These are phyloP conservation scores for Ophthalmolycus amberensis DNA, from an alignment of 2,113 vertebrate species.

Conservation along the genomic window DNA sequence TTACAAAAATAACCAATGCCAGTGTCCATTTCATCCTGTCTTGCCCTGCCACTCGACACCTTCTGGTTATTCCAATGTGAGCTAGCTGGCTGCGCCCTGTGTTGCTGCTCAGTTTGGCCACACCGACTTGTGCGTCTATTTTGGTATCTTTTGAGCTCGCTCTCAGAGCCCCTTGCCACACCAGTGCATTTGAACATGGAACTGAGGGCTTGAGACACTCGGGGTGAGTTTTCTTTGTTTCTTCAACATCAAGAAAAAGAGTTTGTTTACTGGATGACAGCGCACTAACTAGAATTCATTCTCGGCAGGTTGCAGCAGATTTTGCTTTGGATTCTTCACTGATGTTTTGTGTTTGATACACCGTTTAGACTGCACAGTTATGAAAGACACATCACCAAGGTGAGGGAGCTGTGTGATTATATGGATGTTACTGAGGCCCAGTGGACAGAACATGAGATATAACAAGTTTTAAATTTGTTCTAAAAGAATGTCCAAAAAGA, in stretches of 20 bases:
- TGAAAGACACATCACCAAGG: constrained; percentile 70
- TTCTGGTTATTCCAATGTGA: constrained; percentile 84
- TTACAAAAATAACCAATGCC: constrained; percentile 95
- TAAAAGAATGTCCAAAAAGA: neutral
- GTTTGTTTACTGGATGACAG: neutral
- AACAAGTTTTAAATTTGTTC: neutral
- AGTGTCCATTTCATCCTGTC: constrained; percentile 89
- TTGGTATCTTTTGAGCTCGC: constrained; percentile 83
- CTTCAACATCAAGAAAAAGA: neutral
- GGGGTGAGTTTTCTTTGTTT: constrained; percentile 63
- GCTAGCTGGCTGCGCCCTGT: constrained; percentile 82
- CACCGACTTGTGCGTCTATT: constrained; percentile 84
- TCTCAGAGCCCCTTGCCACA: constrained; percentile 59
- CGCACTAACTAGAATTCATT: constrained; percentile 18
- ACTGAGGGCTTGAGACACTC: constrained; percentile 66
- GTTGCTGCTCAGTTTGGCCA: constrained; percentile 86
- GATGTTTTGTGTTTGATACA: constrained; percentile 57
- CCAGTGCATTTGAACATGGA: constrained; percentile 67
- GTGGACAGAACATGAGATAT: neutral
- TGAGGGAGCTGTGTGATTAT: constrained; percentile 49
- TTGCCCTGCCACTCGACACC: constrained; percentile 90
- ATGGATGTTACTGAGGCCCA: neutral
- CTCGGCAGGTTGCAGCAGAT: constrained; percentile 44
- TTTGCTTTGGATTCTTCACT: constrained; percentile 32
- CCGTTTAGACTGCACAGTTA: neutral